Evolutionary conservation across 1,140 invertebrate genomes (phyloP).

Genomic region (Callitettix versicolor): DNA sequence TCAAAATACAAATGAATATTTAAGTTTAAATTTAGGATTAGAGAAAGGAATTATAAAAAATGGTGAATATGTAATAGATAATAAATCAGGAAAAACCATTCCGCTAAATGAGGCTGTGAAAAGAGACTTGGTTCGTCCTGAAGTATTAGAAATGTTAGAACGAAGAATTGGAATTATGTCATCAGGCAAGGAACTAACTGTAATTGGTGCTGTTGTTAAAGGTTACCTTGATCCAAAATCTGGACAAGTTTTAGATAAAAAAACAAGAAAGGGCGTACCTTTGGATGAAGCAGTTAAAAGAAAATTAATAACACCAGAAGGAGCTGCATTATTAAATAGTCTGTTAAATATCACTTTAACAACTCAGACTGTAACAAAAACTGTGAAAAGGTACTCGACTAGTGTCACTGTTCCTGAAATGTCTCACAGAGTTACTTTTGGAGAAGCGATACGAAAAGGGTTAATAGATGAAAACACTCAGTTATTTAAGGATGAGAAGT

Average conservation of each 20-base stretch:
- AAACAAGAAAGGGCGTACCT: slow-evolving; percentile 62
- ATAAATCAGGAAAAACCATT: slow-evolving; percentile 60
- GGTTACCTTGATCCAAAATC: slow-evolving; percentile 74
- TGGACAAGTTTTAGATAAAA: slow-evolving; percentile 71
- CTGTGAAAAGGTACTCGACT: slow-evolving; percentile 42
- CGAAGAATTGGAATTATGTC: slow-evolving; percentile 69
- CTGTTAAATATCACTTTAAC: slow-evolving; percentile 75
- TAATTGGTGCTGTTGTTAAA: slow-evolving; percentile 75
- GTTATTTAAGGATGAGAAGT: slow-evolving; percentile 69
- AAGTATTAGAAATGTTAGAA: slow-evolving; percentile 75
- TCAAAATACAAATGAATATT: slow-evolving; percentile 59
- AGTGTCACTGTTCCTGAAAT: slow-evolving; percentile 24
- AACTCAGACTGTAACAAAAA: slow-evolving; percentile 71
- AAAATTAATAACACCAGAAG: slow-evolving; percentile 73
- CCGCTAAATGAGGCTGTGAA: slow-evolving; percentile 54
- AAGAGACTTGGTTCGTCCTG: slow-evolving; percentile 53
- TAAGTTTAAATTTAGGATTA: slow-evolving; percentile 80
- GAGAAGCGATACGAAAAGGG: slow-evolving; percentile 63
- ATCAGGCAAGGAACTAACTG: slow-evolving; percentile 57
- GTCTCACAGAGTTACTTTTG: slow-evolving; percentile 45
- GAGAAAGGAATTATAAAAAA: slow-evolving; percentile 66
- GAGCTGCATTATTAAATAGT: slow-evolving; percentile 71
- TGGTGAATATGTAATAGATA: slow-evolving; percentile 58
- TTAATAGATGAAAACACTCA: slow-evolving; percentile 67
- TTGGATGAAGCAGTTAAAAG: slow-evolving; percentile 76